Evolutionary conservation across 2,113 vertebrate species (phyloP), one percentile per base, ranked within the genome.

Genomic region (Progne subis): DNA sequence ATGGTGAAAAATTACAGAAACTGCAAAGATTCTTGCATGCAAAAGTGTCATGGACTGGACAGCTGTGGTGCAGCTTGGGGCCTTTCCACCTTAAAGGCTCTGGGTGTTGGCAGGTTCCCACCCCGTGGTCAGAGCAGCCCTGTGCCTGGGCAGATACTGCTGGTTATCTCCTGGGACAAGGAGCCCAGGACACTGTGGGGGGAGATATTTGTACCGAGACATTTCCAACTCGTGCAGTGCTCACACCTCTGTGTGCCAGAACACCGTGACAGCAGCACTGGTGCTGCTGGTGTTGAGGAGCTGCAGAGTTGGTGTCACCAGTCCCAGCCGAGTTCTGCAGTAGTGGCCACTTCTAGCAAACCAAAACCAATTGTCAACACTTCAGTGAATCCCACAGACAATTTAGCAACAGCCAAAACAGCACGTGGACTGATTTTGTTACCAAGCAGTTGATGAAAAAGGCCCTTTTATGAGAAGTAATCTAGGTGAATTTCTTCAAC

Each of bases 121-220:
- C 65, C n/a, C 8, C 1, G 5, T 9, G 61, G 34, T 60, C 67
- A 3, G 3, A 14, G 25, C 82, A 71, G 88, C 63, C 69, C 59
- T 8, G 34, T 2, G 86, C 71, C 92, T 96, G 83, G 52, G 39
- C 67, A 56, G 96, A 96, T 96, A 96, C 28, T 2, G 10, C 82
- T 41, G 75, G 2, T 82, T 97, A 95, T 95, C 92, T 90, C 29
- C 43, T 2, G 5, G 44, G 39, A 72, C 90, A 70, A 46, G 43
- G 60, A 43, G 44, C 86, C 65, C 9, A 1, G 31, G 44, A 20
- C 52, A 9, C 32, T 12, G 41, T n/a, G 5, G 26, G 37, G 18
- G 19, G 9, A 50, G 69, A 18, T 77, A 18, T 4, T 90, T 61
- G 75, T 34, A 46, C 49, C 3, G 6, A 44, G n/a, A 16, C 7